Base-by-base conservation (phyloP, 2,113 vertebrate genomes). In the Eubucco bourcierii region DNA sequence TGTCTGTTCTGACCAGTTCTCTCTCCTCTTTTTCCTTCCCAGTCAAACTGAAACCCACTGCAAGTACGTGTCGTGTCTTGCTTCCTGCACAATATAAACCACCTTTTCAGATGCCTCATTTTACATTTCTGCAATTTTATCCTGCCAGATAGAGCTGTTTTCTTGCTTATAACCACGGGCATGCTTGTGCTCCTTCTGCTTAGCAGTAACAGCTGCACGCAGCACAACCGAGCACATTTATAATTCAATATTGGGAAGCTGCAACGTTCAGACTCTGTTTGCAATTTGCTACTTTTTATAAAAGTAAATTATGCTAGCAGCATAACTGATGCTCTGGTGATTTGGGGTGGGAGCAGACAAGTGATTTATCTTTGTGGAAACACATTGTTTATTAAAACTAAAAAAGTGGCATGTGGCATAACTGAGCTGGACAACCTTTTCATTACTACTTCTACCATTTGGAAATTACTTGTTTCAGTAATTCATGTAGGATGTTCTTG, bases 31-130 rank as follows among this genome's bases (percentile, higher is more conserved):
- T 79, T 92, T 81, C 7, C 25, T 80, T 96, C 72, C 39, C 84
- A 97, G 97, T 87, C 23, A 97, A 97, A 84, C 41, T n/a, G 1
- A 98, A 97, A 92, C 55, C 29, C 72, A 95, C 80, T 87, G 82
- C 95, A 94, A 97, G 97, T 98, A 97, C 1, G 89, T 97, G 23
- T 29, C 81, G 44, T 27, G 25, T 61, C 27, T 55, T 34, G 23
- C 76, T 88, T 90, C 7, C 41, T 65, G 14, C 0, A 3, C 28
- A 64, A 46, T 44, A 19, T 19, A 91, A 86, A 53, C 21, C 14
- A 85, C 53, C 18, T 70, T 87, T 84, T 56, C 41, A 81, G 15
- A 92, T 80, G 66, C 86, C 39, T 90, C 23, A 46, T 17, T 66
- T 79, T 77, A 10, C 17, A 39, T 80, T 90, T 92, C 58, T 82